Evolutionary conservation across 2,797 vertebrate species (phyloP), one percentile per base, ranked within the genome.

Genomic region (Argyrosomus regius): DNA sequence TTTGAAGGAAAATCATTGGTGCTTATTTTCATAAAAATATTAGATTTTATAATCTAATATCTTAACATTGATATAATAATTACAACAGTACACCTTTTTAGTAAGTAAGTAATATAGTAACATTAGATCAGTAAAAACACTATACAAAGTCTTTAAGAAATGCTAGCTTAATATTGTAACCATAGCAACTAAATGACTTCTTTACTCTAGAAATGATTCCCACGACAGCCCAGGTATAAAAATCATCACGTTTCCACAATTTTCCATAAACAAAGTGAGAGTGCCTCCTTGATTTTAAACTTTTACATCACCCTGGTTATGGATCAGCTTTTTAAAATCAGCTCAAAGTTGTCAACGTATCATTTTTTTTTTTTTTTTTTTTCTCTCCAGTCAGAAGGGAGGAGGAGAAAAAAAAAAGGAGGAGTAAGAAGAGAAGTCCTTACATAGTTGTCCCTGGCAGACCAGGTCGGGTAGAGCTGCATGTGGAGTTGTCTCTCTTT

Each of bases 391-490:
- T 60, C 26, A 53, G 64, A 8, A 57, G 39, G 50, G 46, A 53
- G 22, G 63, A 62, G 13, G 57, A 78, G 60, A 5, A 45, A 45
- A 45, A 45, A 39, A 39, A 35, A 17, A 45, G 31, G 35, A 52
- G n/a, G n/a, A 24, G 26, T 12, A 22, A 59, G 45, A 39, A 16
- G 65, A 65, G 56, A 35, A 26, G 59, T 53, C 93, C 98, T 98
- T 93, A 99, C 98, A 1, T 99, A 99, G 95, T 99, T 99, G 93
- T 99, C 98, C 61, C 98, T 92, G 66, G 98, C 98, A 17, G 98
- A 99, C 98, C 98, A 99, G 93, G 98, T 99, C 0, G 98, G 98
- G 92, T 99, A 99, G 5, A 99, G 97, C 92, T 99, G 98, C 98
- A 99, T 99, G 93, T 99, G 98, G 78, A 99, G 97, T 93, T 99